Evolutionary conservation across 1,140 invertebrate species (phyloP).

Genomic region (Lineus longissimus): DNA sequence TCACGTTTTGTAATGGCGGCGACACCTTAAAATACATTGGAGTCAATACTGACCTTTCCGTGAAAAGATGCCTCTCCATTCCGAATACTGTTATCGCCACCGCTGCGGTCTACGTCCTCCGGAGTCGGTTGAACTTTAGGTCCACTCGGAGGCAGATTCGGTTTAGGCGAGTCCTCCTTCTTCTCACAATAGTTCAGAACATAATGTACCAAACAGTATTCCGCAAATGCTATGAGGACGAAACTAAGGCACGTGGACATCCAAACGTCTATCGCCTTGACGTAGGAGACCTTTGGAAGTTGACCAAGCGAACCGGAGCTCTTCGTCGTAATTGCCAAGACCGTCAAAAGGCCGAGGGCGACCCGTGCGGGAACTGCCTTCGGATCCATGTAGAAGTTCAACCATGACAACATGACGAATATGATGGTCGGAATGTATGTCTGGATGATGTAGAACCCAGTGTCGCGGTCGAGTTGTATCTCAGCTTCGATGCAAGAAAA

Average conservation of each 20-base stretch:
- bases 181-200: not conserved
- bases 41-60: no score
- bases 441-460: conserved; percentile 2
- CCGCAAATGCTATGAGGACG: not conserved
- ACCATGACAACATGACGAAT: conserved; percentile 10
- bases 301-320: no score
- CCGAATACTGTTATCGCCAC: no score
- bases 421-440: conserved; percentile 8
- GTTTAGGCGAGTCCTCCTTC: not conserved
- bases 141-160: no score
- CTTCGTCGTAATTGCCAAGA: not conserved
- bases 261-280: conserved; percentile 13
- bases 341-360: conserved; percentile 1
- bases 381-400: conserved; percentile 8
- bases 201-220: conserved; percentile 7
- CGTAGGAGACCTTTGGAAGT: not conserved
- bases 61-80: no score
- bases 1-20: no score
- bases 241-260: conserved; percentile 3
- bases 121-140: no score
- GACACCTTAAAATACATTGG: no score
- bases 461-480: conserved; percentile 1
- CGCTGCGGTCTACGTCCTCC: no score
- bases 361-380: conserved; percentile 7
- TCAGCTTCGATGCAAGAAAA: no score